Percentiles rank a stretch among this genome's conserved stretches.
Evolutionary conservation across 2,888 invertebrate genomes (phyloP).

Genomic region (Ernsta delagoae): DNA sequence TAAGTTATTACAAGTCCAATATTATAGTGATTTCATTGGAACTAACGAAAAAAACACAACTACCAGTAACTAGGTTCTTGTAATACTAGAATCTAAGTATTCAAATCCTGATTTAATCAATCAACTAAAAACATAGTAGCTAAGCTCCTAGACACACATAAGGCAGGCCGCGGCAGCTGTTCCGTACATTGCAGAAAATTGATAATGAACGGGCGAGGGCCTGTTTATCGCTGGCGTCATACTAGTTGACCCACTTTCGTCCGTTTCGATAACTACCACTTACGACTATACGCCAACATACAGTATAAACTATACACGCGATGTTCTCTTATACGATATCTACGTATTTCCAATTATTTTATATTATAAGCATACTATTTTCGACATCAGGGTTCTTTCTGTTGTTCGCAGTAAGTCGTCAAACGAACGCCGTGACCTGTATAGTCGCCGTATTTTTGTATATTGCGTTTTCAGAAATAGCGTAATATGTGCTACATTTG

Average conservation of each 20-base stretch:
- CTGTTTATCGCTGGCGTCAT: constrained; percentile 80
- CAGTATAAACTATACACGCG: constrained; percentile 48
- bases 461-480: constrained; percentile 16
- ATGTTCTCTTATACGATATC: constrained; percentile 63
- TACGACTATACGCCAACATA: constrained; percentile 54
- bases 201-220: constrained; percentile 75
- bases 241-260: constrained; percentile 77
- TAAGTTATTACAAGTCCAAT: too few relatives aligned
- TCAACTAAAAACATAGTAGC: background rate
- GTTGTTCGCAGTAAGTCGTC: constrained; percentile 31
- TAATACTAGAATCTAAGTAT: too few relatives aligned
- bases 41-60: too few relatives aligned
- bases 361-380: constrained; percentile 43
- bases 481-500: background rate
- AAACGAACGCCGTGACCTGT: constrained; percentile 42
- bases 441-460: constrained; percentile 16
- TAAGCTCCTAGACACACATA: background rate
- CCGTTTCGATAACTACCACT: constrained; percentile 72
- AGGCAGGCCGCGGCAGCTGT: constrained; percentile 36
- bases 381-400: constrained; percentile 39
- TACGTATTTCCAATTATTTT: constrained; percentile 42
- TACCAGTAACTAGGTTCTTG: too few relatives aligned
- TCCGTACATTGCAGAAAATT: constrained; percentile 61
- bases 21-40: too few relatives aligned
- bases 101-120: too few relatives aligned